phyloP scores from a whole-genome alignment of 2,113 vertebrate genomes.

The Barnardius zonarius region DNA sequence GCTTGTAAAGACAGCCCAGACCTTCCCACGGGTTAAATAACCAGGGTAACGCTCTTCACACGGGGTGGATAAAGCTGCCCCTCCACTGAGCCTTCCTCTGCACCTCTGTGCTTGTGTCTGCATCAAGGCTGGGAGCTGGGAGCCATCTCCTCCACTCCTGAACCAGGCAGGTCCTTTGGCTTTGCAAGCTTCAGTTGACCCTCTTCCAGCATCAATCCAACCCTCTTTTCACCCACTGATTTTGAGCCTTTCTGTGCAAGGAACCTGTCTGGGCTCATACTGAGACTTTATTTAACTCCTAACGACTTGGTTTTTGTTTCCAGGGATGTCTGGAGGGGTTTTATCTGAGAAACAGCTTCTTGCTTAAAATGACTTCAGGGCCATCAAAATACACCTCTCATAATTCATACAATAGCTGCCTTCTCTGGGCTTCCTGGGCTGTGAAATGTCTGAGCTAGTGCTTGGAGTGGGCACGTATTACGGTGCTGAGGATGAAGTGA shows the following conservation, averaged over 20 bases:
- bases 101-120: neutral
- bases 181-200: neutral
- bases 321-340: neutral
- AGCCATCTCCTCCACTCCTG: neutral
- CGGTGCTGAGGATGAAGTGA: neutral
- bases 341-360: constrained; percentile 2
- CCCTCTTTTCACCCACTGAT: neutral
- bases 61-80: neutral
- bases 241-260: neutral
- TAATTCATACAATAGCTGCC: neutral
- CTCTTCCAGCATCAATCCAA: neutral
- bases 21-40: neutral
- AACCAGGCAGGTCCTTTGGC: neutral
- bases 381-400: neutral
- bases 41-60: neutral
- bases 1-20: neutral
- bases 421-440: constrained; percentile 50
- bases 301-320: neutral
- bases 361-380: neutral
- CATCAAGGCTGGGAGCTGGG: neutral
- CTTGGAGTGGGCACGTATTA: neutral
- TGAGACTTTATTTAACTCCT: neutral
- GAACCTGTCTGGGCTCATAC: neutral
- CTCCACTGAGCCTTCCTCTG: neutral
- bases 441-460: neutral